Conservation (phyloP, 1,140 invertebrate genomes). For the Drosophila setifemur region DNA sequence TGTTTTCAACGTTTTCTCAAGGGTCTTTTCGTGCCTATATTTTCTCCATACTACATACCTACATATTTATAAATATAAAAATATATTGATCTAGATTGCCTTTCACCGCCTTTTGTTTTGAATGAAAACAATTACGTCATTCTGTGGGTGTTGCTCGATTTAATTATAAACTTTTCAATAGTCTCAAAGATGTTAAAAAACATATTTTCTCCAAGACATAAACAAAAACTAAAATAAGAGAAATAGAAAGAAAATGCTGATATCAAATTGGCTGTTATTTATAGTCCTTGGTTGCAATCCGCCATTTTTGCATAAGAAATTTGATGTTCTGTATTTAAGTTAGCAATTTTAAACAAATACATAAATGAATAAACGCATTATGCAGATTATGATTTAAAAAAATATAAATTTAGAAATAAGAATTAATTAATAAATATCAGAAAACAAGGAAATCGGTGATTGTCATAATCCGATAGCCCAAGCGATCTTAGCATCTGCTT, state of each 20-base stretch:
- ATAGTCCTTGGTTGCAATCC: constrained; percentile 11
- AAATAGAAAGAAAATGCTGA: background rate
- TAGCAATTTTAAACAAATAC: no score
- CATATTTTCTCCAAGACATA: constrained; percentile 34
- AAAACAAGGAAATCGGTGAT: no score
- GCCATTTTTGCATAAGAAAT: background rate
- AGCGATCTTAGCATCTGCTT: no score
- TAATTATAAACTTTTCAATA: constrained; percentile 41
- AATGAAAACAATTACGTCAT: constrained; percentile 69
- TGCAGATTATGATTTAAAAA: no score
- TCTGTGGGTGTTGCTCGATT: constrained; percentile 53
- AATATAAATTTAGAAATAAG: no score
- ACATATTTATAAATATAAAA: background rate
- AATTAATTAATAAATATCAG: no score
- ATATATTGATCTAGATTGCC: constrained; percentile 14
- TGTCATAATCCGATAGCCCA: no score
- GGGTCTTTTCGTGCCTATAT: constrained; percentile 31
- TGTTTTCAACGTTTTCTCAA: constrained; percentile 23
- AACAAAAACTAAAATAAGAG: background rate
- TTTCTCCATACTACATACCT: background rate
- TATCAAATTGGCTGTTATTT: constrained; percentile 25
- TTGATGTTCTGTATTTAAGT: no score
- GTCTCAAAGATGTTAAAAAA: background rate
- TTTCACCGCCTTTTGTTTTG: constrained; percentile 42
- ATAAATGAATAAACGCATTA: no score